These are phyloP conservation scores for Spodoptera exigua DNA, from an alignment of 2,888 invertebrate species.

Conservation along the genomic window DNA sequence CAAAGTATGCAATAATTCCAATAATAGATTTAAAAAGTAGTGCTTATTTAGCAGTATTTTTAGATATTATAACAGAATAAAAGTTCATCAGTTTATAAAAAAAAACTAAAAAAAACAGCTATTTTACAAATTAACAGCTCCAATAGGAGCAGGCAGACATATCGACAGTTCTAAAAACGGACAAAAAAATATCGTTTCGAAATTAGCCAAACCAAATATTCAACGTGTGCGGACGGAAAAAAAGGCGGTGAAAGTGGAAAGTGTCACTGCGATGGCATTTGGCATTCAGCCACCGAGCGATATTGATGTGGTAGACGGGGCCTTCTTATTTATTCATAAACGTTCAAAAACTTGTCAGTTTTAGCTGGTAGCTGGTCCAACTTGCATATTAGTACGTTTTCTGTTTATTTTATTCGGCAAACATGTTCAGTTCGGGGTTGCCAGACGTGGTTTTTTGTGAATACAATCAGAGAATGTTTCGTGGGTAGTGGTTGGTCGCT, in stretches of 20 bases:
- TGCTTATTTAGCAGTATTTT: too few species aligned
- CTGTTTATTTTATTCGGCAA: conserved; percentile 75
- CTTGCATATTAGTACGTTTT: conserved; percentile 69
- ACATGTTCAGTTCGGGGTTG: conserved; percentile 63
- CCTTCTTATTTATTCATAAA: conserved; percentile 86
- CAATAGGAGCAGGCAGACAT: conserved; percentile 2
- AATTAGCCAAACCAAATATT: conserved; percentile 81
- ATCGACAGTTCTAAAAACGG: conserved; percentile 33
- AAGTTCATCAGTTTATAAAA: not conserved
- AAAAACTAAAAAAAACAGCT: too few species aligned
- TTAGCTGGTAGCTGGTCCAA: conserved; percentile 50
- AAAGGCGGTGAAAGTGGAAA: conserved; percentile 83
- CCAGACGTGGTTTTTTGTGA: conserved; percentile 62
- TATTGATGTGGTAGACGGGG: conserved; percentile 87
- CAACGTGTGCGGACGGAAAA: conserved; percentile 70
- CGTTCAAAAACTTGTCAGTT: conserved; percentile 85
- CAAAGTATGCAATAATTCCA: too few species aligned
- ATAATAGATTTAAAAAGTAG: too few species aligned
- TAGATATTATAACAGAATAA: too few species aligned
- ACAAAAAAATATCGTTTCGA: conserved; percentile 55
- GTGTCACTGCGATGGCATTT: conserved; percentile 84
- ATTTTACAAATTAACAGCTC: conserved; percentile 4
- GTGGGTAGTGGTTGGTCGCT: conserved; percentile 45
- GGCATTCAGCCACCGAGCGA: conserved; percentile 81
- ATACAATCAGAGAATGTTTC: conserved; percentile 59